phyloP scores from a whole-genome alignment of 1,140 invertebrate species.

The Marisa cornuarietis region DNA sequence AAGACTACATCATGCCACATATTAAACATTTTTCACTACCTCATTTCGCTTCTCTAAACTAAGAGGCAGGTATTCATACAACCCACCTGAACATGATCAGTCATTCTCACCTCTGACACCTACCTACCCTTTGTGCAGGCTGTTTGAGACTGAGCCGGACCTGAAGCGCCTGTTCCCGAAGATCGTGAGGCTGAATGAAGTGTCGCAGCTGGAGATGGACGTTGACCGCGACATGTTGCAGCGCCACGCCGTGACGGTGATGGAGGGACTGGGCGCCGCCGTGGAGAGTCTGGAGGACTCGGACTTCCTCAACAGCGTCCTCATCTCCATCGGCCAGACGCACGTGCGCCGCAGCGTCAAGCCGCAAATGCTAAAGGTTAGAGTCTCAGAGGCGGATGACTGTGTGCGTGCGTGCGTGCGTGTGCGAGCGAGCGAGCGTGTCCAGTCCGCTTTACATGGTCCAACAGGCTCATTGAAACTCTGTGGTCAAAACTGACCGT shows the following conservation, averaged over 20 bases:
- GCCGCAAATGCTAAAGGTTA: slow-evolving; percentile 57
- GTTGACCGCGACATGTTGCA: slow-evolving; percentile 57
- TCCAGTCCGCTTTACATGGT: no score
- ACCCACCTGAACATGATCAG: background rate
- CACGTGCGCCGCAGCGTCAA: slow-evolving; percentile 54
- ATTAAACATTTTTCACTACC: no score
- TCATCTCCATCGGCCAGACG: slow-evolving; percentile 57
- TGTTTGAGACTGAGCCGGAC: slow-evolving; percentile 55
- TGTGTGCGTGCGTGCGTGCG: no score
- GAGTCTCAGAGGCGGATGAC: background rate
- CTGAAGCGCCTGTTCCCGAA: slow-evolving; percentile 57
- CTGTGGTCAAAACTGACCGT: no score
- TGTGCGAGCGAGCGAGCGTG: no score
- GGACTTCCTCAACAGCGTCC: slow-evolving; percentile 55
- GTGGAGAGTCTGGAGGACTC: slow-evolving; percentile 56
- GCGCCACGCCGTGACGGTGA: slow-evolving; percentile 46
- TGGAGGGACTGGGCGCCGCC: slow-evolving; percentile 49
- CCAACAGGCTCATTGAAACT: no score
- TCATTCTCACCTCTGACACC: background rate
- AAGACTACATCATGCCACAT: no score
- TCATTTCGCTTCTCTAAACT: no score
- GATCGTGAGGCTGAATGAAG: slow-evolving; percentile 53
- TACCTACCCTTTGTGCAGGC: slow-evolving; percentile 33
- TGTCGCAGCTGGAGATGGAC: slow-evolving; percentile 56
- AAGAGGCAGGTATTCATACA: no score